Percentiles rank a stretch among this genome's conserved stretches.
phyloP scores from a whole-genome alignment of 2,113 vertebrate species.

The Phyllostomus discolor region DNA sequence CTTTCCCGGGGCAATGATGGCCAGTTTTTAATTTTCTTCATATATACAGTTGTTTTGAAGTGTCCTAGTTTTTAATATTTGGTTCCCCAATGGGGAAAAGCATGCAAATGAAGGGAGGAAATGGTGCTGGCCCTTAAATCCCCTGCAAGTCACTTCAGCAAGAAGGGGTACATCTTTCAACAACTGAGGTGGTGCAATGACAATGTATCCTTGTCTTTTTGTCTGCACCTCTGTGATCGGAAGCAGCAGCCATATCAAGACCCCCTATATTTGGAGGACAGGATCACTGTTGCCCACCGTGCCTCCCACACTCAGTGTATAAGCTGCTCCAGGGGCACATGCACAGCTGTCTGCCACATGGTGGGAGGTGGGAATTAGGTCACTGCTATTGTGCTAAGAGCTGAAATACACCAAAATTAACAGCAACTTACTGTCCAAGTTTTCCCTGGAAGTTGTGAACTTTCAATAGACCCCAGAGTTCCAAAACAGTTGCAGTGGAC shows the following conservation, averaged over 20 bases:
- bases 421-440: neutral
- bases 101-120: neutral
- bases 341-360: neutral
- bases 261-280: neutral
- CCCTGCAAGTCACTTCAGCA: neutral
- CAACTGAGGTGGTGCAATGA: neutral
- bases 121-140: neutral
- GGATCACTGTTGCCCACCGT: neutral
- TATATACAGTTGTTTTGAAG: neutral
- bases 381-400: neutral
- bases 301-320: neutral
- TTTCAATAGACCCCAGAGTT: neutral
- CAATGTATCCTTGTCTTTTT: neutral
- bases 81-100: neutral
- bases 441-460: neutral
- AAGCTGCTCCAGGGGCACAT: neutral
- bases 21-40: neutral
- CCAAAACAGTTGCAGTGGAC: neutral
- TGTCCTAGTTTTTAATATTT: neutral
- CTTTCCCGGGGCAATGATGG: neutral
- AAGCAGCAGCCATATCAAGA: neutral
- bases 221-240: neutral
- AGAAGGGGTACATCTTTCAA: neutral
- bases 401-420: neutral
- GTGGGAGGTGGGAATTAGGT: neutral